Conservation (phyloP, 2,113 vertebrate species). For the Apus apus region DNA sequence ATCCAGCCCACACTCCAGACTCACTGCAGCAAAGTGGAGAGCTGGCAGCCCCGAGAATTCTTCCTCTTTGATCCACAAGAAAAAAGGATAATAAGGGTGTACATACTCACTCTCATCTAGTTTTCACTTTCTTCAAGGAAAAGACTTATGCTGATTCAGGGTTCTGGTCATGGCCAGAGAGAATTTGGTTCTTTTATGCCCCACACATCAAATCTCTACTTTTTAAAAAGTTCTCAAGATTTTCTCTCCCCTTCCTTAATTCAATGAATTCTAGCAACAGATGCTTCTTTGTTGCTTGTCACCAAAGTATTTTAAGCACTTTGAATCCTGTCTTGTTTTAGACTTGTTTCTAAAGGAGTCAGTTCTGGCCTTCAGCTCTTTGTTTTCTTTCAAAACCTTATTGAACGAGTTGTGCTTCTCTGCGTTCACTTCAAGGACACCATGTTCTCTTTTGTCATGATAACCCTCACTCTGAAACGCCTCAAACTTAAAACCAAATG, state of each 20-base stretch:
- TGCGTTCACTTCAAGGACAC: conserved; percentile 21
- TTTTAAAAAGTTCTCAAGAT: not conserved
- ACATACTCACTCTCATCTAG: not conserved
- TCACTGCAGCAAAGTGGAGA: conserved; percentile 5
- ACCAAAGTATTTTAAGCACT: conserved; percentile 32
- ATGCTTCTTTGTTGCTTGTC: conserved; percentile 2
- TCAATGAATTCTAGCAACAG: conserved; percentile 13
- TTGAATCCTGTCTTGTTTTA: not conserved
- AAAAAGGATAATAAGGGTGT: conserved; percentile 32
- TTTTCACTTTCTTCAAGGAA: conserved; percentile 47
- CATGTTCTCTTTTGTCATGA: not conserved
- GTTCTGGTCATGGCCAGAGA: not conserved
- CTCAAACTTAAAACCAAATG: not conserved
- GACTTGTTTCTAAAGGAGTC: conserved; percentile 39
- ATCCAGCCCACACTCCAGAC: not conserved
- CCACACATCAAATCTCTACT: not conserved
- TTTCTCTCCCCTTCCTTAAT: conserved; percentile 14
- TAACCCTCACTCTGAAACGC: conserved; percentile 5
- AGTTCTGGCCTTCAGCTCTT: conserved; percentile 49
- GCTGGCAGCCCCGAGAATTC: conserved; percentile 12
- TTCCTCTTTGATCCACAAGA: conserved; percentile 50
- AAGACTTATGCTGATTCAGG: conserved; percentile 29
- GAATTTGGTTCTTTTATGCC: not conserved
- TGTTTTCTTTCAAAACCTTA: conserved; percentile 61
- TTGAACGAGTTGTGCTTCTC: not conserved